Evolutionary conservation across 2,888 invertebrate species (phyloP).

Genomic region (Aporophyla lueneburgensis): DNA sequence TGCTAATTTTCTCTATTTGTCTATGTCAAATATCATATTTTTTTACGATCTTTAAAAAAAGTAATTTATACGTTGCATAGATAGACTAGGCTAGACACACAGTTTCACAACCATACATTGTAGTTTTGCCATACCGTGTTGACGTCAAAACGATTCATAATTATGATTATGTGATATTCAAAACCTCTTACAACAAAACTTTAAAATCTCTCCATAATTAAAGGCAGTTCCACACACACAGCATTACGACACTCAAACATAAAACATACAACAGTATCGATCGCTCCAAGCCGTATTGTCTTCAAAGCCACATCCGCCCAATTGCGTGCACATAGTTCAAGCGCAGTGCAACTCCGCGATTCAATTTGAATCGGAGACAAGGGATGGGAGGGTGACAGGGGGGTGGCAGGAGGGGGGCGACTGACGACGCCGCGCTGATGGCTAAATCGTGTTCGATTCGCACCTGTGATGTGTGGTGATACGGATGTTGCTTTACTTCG

Average conservation of each 20-base stretch:
- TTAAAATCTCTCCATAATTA: background rate
- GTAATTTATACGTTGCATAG: too few relatives aligned
- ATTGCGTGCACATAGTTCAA: slow-evolving; percentile 81
- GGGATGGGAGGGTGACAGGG: slow-evolving; percentile 60
- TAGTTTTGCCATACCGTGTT: too few relatives aligned
- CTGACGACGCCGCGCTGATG: slow-evolving; percentile 86
- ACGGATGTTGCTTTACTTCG: slow-evolving; percentile 75
- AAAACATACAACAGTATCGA: slow-evolving; percentile 66
- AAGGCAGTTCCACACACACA: slow-evolving; percentile 6
- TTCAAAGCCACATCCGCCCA: slow-evolving; percentile 80
- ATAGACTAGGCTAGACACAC: too few relatives aligned
- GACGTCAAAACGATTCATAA: too few relatives aligned
- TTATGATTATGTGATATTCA: too few relatives aligned
- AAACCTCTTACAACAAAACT: too few relatives aligned
- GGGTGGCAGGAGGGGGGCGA: slow-evolving; percentile 66
- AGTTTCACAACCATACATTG: too few relatives aligned
- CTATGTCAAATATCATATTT: too few relatives aligned
- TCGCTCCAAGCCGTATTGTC: slow-evolving; percentile 72
- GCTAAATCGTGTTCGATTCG: slow-evolving; percentile 89
- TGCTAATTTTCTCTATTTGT: too few relatives aligned
- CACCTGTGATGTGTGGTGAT: slow-evolving; percentile 81
- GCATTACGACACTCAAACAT: slow-evolving; percentile 27
- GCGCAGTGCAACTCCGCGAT: slow-evolving; percentile 83
- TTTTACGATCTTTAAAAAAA: too few relatives aligned
- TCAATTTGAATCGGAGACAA: slow-evolving; percentile 85